Conservation (phyloP, 2,888 invertebrate genomes). For the Amiota mariae region DNA sequence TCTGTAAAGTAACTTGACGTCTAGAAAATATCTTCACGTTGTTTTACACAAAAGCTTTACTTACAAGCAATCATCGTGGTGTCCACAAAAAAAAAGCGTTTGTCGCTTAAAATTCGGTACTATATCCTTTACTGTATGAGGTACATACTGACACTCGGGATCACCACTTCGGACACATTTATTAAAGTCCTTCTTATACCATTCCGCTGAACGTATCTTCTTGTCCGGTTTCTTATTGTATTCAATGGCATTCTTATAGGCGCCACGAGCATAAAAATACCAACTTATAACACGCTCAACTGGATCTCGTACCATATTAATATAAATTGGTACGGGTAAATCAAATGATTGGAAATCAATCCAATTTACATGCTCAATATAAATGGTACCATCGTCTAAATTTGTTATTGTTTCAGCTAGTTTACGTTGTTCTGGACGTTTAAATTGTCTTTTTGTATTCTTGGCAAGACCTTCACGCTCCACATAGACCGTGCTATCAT, state of each 20-base stretch:
- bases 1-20: constrained; percentile 66
- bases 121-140: constrained; percentile 76
- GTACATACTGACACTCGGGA: constrained; percentile 85
- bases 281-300: constrained; percentile 91
- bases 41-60: constrained; percentile 60
- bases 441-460: constrained; percentile 40
- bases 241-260: constrained; percentile 76
- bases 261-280: constrained; percentile 85
- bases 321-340: constrained; percentile 83
- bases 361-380: constrained; percentile 89
- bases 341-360: constrained; percentile 87
- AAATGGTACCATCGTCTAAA: constrained; percentile 83
- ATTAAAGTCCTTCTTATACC: constrained; percentile 81
- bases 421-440: constrained; percentile 33
- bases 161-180: constrained; percentile 88
- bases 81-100: constrained; percentile 91
- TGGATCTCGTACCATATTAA: constrained; percentile 90
- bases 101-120: constrained; percentile 87
- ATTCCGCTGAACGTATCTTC: constrained; percentile 55
- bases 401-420: constrained; percentile 75
- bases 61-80: constrained; percentile 86
- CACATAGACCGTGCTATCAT: constrained; percentile 47
- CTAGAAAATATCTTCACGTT: constrained; percentile 24
- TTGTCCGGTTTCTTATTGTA: constrained; percentile 87
- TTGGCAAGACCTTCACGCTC: constrained; percentile 48